Evolutionary conservation across 2,113 vertebrate species (phyloP).

Genomic region (Hippocampus guttulatus): DNA sequence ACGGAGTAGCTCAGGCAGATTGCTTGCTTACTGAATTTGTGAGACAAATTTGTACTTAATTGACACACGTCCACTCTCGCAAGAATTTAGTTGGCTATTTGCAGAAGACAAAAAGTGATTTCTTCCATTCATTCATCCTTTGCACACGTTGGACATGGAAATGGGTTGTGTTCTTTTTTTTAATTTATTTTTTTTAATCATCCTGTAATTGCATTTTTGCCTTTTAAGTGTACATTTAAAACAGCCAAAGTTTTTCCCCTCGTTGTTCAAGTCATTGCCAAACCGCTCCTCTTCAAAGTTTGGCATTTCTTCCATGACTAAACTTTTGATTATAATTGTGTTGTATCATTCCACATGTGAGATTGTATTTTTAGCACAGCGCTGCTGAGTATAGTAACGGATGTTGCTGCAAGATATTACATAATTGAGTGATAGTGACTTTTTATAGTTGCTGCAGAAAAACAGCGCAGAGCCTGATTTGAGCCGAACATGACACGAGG

Average conservation of each 20-base stretch:
- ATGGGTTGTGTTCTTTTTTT: not conserved
- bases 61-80: not conserved
- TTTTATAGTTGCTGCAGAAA: conserved; percentile 13
- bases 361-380: conserved; percentile 46
- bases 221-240: not conserved
- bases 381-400: conserved; percentile 44
- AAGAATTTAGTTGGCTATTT: not conserved
- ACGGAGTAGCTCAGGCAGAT: conserved; percentile 41
- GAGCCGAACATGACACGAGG: conserved; percentile 2
- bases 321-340: conserved; percentile 20
- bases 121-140: not conserved
- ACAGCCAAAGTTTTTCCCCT: not conserved
- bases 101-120: not conserved
- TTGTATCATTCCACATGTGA: conserved; percentile 26
- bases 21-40: conserved; percentile 9
- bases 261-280: not conserved
- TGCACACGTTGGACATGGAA: not conserved
- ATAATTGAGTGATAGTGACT: conserved; percentile 35
- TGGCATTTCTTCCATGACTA: not conserved
- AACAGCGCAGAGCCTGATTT: not conserved
- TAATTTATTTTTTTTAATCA: not conserved
- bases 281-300: conserved; percentile 5
- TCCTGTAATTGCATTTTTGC: not conserved
- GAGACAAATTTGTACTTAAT: conserved; percentile 4
- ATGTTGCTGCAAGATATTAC: conserved; percentile 55